phyloP scores from a whole-genome alignment of 1,140 invertebrate species.

The Tetramorium parvispinum region DNA sequence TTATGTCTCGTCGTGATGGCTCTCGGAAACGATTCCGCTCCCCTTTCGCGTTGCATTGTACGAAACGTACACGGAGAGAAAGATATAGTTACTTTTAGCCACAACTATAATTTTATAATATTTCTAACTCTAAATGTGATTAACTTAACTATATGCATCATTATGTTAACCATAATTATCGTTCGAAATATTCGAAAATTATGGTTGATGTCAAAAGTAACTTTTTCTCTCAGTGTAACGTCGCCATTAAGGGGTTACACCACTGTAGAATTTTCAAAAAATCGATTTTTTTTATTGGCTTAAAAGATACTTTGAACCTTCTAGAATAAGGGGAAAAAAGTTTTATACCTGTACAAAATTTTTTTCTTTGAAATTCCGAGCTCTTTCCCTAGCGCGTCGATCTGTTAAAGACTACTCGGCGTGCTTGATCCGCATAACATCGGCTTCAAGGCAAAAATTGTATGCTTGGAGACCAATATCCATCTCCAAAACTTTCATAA shows the following conservation, averaged over 20 bases:
- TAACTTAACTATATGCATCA: no score
- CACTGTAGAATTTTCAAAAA: background rate
- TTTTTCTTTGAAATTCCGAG: background rate
- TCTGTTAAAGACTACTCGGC: background rate
- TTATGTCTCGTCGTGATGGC: conserved; percentile 43
- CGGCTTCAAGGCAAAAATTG: no score
- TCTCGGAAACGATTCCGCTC: conserved; percentile 23
- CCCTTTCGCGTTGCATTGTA: conserved; percentile 10
- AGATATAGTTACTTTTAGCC: no score
- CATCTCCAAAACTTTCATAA: no score
- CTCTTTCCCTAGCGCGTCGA: background rate
- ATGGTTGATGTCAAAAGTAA: no score
- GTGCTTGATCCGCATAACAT: no score
- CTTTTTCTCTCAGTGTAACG: no score
- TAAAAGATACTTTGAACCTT: background rate
- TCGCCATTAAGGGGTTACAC: background rate
- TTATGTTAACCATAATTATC: no score
- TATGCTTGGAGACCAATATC: no score
- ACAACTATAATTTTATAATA: no score
- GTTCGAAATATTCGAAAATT: no score
- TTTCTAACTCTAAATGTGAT: no score
- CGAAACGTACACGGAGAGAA: conserved; percentile 23
- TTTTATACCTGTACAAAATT: background rate
- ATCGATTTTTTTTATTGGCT: background rate
- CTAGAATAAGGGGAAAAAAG: background rate